Percentiles rank a stretch among this genome's conserved stretches.
Conservation (phyloP, 2,797 vertebrate species). For the Gallirallus australis region DNA sequence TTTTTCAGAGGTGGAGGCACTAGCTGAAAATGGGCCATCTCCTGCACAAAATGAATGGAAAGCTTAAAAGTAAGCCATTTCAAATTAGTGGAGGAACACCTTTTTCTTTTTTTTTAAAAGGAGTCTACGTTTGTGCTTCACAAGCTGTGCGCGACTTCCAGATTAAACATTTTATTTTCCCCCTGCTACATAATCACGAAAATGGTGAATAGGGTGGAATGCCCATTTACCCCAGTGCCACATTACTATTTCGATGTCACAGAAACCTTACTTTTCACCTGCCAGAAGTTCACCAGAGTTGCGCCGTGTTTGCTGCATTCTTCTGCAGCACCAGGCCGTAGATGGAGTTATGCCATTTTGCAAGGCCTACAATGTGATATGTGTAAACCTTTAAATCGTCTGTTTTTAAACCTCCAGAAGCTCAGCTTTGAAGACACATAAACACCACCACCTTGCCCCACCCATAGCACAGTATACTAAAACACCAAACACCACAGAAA, state of each 20-base stretch:
- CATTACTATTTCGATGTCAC: neutral
- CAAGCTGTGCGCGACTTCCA: neutral
- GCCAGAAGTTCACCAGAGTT: neutral
- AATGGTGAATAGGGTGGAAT: neutral
- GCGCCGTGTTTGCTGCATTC: neutral
- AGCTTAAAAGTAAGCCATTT: neutral
- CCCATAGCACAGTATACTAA: neutral
- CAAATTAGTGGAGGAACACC: neutral
- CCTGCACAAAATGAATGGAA: neutral
- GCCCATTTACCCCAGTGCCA: neutral
- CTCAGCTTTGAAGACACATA: neutral
- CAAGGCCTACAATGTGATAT: neutral
- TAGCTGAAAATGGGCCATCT: neutral
- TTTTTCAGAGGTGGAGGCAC: neutral
- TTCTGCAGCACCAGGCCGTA: neutral
- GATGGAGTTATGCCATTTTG: neutral
- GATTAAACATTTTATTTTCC: neutral
- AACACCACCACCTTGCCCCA: accelerated
- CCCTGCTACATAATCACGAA: neutral
- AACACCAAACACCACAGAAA: neutral
- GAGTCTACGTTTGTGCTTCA: neutral
- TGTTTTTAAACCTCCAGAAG: neutral
- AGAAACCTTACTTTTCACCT: neutral
- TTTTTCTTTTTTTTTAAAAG: neutral
- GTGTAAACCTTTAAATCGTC: neutral